phyloP scores from a whole-genome alignment of 1,140 invertebrate species.

The Camponotus floridanus region DNA sequence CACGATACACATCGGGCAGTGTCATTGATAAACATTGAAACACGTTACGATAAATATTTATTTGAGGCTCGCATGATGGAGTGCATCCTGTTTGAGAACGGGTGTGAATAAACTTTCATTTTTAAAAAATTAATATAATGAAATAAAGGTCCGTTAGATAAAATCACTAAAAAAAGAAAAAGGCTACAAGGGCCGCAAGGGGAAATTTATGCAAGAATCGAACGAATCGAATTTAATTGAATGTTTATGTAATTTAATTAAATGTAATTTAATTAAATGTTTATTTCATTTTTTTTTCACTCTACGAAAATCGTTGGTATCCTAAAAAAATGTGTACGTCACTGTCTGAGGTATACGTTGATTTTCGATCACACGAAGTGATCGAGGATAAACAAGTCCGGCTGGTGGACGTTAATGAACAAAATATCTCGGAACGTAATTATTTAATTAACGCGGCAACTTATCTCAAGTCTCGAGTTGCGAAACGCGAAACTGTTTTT shows the following conservation, averaged over 20 bases:
- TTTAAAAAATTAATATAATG: too few species aligned
- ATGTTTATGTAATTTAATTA: too few species aligned
- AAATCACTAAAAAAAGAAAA: too few species aligned
- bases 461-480: conserved; percentile 11
- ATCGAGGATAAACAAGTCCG: conserved; percentile 3
- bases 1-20: conserved; percentile 33
- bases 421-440: conserved; percentile 20
- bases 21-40: conserved; percentile 54
- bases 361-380: conserved; percentile 9
- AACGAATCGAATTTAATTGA: too few species aligned
- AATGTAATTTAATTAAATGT: too few species aligned
- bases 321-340: conserved; percentile 28
- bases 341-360: not conserved
- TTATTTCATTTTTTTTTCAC: conserved; percentile 11
- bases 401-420: conserved; percentile 6
- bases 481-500: conserved; percentile 31
- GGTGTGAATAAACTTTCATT: conserved; percentile 14
- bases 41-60: conserved; percentile 57
- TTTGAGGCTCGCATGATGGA: conserved; percentile 40
- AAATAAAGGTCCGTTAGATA: too few species aligned
- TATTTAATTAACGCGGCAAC: conserved; percentile 44
- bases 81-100: conserved; percentile 33
- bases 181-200: too few species aligned
- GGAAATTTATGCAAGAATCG: too few species aligned
- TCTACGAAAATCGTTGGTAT: conserved; percentile 13